Evolutionary conservation across 2,113 vertebrate genomes (phyloP).

Genomic region (Chionis minor): DNA sequence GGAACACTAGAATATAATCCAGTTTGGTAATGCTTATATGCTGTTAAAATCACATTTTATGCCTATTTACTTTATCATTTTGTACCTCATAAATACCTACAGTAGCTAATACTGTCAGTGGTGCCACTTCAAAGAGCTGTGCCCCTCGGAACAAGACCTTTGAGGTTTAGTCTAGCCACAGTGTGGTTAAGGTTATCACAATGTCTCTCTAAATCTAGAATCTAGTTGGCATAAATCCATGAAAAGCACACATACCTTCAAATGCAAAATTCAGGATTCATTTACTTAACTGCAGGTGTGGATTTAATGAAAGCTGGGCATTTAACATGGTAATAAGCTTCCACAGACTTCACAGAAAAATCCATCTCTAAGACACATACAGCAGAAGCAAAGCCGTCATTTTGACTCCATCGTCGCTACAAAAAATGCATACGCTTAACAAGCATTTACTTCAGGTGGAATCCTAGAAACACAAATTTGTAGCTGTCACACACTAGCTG

Average conservation of each 20-base stretch:
- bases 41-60: constrained; percentile 8
- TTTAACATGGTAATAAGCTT: neutral
- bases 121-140: constrained; percentile 35
- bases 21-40: neutral
- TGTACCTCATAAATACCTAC: constrained; percentile 48
- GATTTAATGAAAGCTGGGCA: constrained; percentile 25
- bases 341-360: neutral
- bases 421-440: neutral
- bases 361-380: neutral
- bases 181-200: constrained; percentile 37
- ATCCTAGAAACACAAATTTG: neutral
- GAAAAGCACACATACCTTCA: neutral
- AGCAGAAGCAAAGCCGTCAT: neutral
- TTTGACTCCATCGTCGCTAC: neutral
- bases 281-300: constrained; percentile 4
- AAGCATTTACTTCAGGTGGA: neutral
- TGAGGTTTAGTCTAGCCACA: constrained; percentile 31
- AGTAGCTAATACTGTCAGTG: constrained; percentile 18
- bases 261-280: neutral
- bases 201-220: constrained; percentile 34
- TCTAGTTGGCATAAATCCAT: constrained; percentile 20
- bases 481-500: neutral
- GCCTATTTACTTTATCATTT: constrained; percentile 40
- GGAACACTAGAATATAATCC: neutral
- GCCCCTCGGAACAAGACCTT: constrained; percentile 19